Base-by-base conservation (phyloP, 2,888 invertebrate species). In the Drosophila picticornis region DNA sequence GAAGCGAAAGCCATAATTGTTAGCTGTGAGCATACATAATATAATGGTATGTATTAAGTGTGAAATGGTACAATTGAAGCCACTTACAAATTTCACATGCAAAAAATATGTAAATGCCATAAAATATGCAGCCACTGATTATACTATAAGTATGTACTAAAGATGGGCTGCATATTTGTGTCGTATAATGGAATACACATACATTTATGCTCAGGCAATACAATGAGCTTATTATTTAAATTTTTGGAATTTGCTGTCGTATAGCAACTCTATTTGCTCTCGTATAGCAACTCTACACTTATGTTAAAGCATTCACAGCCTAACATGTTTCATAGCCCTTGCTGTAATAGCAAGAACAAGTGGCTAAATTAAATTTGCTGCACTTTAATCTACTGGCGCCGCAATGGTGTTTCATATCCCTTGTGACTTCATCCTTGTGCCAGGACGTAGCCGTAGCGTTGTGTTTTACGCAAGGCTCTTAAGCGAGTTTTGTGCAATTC, bases 371-470 rank as follows among this genome's bases (percentile, higher is more conserved):
- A 34, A 76, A 80, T 90, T 85, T 67, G 76, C 64, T 83, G 86
- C 83, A 90, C 74, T 85, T 85, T 77, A 85, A 90, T 72, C 66
- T 73, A 61, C 52, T 46, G 65, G 68, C 77, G 52, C 48, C 70
- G 48, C 65, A 36, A 46, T 38, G 72, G 36, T 62, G 65, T 31
- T 22, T 16, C 16, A 16, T 43, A 43, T 57, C 57, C 57, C 31
- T 32, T 43, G 46, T 29, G 32, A 55, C 62, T 46, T 38, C 53
- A 53, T 61, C 69, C 58, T 75, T 73, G 55, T 46, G 76, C 55
- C 57, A 66, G 77, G 55, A 79, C 55, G 9, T 57, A 43, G 50
- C 5, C 69, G 19, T 36, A 67, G 61, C 62, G 72, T 75, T 75
- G 81, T 61, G 60, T 74, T 75, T 87, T 70, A 70, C 65, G 48